Conservation (phyloP, 2,797 vertebrate species). For the Galagoides demidoff region DNA sequence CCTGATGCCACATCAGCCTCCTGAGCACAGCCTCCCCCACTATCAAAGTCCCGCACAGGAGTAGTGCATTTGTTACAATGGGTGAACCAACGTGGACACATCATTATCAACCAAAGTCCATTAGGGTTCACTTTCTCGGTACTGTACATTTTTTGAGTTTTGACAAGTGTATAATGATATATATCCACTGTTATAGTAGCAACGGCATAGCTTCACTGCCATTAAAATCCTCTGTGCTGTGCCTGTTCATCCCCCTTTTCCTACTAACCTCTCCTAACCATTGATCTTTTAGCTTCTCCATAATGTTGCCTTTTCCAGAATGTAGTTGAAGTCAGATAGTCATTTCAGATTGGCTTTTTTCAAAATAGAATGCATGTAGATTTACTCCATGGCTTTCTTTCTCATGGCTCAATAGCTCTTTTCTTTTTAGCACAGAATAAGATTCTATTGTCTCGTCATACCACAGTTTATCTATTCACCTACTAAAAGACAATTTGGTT, state of each 20-base stretch:
- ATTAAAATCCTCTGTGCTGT: background rate
- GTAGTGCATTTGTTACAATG: background rate
- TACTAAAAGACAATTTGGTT: background rate
- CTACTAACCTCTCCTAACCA: background rate
- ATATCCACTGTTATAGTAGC: background rate
- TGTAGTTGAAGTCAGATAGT: background rate
- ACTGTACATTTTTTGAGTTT: background rate
- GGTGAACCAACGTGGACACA: background rate
- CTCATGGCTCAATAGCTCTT: background rate
- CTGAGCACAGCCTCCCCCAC: background rate
- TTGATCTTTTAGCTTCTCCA: background rate
- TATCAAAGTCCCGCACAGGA: background rate
- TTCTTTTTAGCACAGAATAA: background rate
- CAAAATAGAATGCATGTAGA: background rate
- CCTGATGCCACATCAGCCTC: background rate
- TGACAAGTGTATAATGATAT: background rate
- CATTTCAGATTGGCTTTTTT: background rate
- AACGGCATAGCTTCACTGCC: background rate
- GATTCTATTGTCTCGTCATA: background rate
- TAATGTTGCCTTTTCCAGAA: background rate
- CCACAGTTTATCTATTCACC: background rate
- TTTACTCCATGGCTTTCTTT: background rate
- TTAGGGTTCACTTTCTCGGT: background rate
- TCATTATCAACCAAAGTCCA: background rate
- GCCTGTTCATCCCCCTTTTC: background rate